Evolutionary conservation across 2,888 invertebrate genomes (phyloP), one percentile per base, ranked within the genome.

Genomic region (Maniola hyperantus): DNA sequence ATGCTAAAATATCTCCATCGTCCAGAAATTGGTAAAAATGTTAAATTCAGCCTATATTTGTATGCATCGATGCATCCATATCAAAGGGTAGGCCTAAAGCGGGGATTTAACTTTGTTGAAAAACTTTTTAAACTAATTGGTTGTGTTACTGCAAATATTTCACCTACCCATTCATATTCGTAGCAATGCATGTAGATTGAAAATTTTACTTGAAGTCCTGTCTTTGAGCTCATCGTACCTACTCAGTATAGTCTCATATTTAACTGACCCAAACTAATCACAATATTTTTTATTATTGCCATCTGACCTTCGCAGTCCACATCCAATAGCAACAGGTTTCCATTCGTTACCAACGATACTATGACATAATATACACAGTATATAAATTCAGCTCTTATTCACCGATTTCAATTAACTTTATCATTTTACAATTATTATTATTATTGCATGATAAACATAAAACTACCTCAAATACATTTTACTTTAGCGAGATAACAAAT

Each of bases 1-100:
- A 71, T 73, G 65, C 73, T 72, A 71, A 70, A 76, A 79, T 80
- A 76, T 81, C 76, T 80, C 78, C 81, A 79, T 79, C 76, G 76
- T 74, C 74, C 67, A 72, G 74, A 77, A 73, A 80, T 80, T 80
- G 77, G 78, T 75, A 68, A 70, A 79, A 80, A 77, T 77, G 76
- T 76, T 76, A 73, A 69, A 72, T 64, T 78, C 72, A 65, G 65
- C 70, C 61, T 62, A 39, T 65, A 53, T 65, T 65, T 65, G 59
- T 67, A 67, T 55, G 59, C 63, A 64, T 67, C 64, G 67, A 42
- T 46, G 60, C 44, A 58, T 58, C 51, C 59, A 64, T 54, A n/a
- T 58, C 42, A 55, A 64, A 59, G 48, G 55, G 60, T 63, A 63
- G 53, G 48, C 48, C 13, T 42, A 60, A 67, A 64, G 55, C 50